These are phyloP conservation scores for Vulpes ferrilata DNA, from an alignment of 2,113 vertebrate species.

Conservation along the genomic window DNA sequence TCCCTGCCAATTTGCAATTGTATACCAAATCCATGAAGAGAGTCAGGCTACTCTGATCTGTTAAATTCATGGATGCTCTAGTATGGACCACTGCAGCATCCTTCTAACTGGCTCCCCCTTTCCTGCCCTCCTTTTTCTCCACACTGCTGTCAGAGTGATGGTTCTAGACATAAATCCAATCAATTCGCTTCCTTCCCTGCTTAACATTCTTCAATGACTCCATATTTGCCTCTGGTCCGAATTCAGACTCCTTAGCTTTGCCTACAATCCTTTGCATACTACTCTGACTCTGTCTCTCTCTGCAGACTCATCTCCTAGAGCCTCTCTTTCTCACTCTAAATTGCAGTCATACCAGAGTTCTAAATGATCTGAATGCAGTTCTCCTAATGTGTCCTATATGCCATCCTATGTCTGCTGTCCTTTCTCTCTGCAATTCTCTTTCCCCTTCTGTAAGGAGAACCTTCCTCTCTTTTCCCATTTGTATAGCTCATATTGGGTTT, in stretches of 20 bases:
- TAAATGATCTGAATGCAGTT: background rate
- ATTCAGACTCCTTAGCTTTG: background rate
- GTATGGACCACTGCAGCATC: background rate
- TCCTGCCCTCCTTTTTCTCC: background rate
- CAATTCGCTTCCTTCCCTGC: background rate
- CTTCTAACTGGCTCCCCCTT: background rate
- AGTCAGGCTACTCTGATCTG: background rate
- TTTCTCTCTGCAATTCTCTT: background rate
- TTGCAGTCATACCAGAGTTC: background rate
- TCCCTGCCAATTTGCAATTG: background rate
- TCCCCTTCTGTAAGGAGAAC: background rate
- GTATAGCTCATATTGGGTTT: background rate
- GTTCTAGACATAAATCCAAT: slow-evolving; percentile 41
- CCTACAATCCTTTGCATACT: background rate
- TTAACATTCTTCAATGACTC: background rate
- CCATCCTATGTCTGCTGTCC: background rate
- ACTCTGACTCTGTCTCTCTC: background rate
- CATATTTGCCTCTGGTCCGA: slow-evolving; percentile 6
- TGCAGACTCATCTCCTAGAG: background rate
- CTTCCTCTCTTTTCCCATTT: background rate
- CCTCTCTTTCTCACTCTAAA: background rate
- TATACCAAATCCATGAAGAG: background rate
- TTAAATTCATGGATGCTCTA: background rate
- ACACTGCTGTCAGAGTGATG: background rate
- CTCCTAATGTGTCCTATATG: background rate